These are phyloP conservation scores for Rallus crepitans DNA, from an alignment of 2,797 vertebrate species.

Conservation along the genomic window DNA sequence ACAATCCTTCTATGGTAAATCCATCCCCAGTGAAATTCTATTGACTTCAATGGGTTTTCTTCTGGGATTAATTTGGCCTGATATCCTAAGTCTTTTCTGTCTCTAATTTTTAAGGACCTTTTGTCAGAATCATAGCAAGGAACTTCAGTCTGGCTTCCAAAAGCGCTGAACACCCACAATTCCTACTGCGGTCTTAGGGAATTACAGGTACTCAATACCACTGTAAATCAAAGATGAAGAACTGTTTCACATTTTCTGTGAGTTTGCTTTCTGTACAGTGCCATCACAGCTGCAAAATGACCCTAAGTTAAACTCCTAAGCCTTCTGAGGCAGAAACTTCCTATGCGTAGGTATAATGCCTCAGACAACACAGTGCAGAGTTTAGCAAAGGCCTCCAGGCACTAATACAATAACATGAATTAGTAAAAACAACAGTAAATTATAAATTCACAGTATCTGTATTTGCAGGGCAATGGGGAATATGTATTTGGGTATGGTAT, in stretches of 20 bases:
- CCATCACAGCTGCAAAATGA: neutral
- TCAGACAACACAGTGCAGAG: neutral
- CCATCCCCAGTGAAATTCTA: constrained; percentile 27
- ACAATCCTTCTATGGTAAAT: constrained; percentile 51
- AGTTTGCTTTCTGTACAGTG: neutral
- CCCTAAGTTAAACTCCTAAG: neutral
- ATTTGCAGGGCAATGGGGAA: neutral
- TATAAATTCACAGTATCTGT: neutral
- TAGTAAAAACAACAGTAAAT: neutral
- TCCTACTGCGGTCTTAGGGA: neutral
- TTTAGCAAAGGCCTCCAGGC: neutral
- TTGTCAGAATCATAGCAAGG: constrained; percentile 10
- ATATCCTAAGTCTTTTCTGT: constrained; percentile 57
- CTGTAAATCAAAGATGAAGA: neutral
- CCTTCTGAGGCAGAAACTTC: neutral
- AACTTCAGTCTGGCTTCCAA: constrained; percentile 17
- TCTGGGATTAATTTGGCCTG: constrained; percentile 50
- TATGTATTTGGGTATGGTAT: neutral
- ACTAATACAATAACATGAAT: neutral
- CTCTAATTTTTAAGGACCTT: constrained; percentile 38
- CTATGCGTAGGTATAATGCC: neutral
- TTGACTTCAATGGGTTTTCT: constrained; percentile 42
- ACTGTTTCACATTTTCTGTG: neutral
- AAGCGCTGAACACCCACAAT: constrained; percentile 30
- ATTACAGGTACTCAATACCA: neutral